Base-by-base conservation (phyloP, 1,140 invertebrate genomes). In the Atopsyche davidsoni region DNA sequence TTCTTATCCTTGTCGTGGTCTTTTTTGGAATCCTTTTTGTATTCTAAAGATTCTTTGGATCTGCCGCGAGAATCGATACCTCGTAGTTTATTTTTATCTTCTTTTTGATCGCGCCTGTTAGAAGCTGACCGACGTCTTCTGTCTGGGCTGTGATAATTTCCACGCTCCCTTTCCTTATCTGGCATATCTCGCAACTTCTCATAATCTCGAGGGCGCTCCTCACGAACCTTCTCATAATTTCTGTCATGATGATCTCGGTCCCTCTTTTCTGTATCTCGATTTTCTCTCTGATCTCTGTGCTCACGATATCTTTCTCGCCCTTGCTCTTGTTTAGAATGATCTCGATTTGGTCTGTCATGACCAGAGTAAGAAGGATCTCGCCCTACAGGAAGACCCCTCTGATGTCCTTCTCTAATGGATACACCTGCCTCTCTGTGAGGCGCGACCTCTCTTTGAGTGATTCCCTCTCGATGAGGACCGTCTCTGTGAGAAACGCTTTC, bases 1-100 rank as follows among this genome's bases (percentile, higher is more conserved):
- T 58, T 73, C 50, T 72, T 70, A 46, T 69, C 66, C 32, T 72
- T 68, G 59, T 73, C 72, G 13, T 69, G 60, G 51, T 75, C 72
- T 52, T 58, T 72, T 72, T 50, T 75, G 62, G 56, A 68, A 64
- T 41, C 72, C 65, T 63, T 71, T 72, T 48, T 69, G 63, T 36
- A 70, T 65, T 64, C 60, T 65, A 42, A 35, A 62, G 67, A 60
- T 35, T 46, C 51, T 53, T 60, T 57, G 28, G 71, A 73, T n/a
- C 69, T 60, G 19, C 65, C 70, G 45, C 67, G 61, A 10, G 69
- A 68, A 52, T 73, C 70, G 59, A 68, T 67, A 7, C 65, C 62
- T 48, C 66, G 67, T 35, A 64, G 66, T 17, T 72, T 69, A 28
- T 67, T 60, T 21, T 41, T 45, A 34, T 73, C 71, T 35, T 69